A percentile compares a stretch with the other conserved stretches of the same genome.
Conservation (phyloP, 30 jellyfish, hydroid and myxozoan genomes). For the Aurelia sp. region DNA sequence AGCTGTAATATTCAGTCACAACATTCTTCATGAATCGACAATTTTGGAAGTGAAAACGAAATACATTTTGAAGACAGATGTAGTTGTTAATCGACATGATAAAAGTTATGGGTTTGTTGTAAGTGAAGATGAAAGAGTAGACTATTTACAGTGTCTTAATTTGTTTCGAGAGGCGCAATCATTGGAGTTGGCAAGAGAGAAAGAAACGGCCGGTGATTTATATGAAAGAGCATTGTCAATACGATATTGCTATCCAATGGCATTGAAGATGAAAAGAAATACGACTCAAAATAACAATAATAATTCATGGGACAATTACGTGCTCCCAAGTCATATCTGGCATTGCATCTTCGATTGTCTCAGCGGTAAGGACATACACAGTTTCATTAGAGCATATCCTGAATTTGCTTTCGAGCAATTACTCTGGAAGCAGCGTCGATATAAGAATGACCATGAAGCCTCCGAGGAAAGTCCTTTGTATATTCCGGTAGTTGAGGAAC, state of each 20-base stretch:
- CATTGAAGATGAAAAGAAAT: conserved; percentile 23
- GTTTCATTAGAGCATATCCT: conserved; percentile 36
- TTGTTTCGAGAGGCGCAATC: conserved; percentile 65
- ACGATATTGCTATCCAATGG: conserved; percentile 63
- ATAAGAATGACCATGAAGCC: background rate
- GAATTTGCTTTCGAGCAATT: background rate
- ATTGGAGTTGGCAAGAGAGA: conserved; percentile 30
- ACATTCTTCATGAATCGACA: conserved; percentile 59
- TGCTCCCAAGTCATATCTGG: conserved; percentile 54
- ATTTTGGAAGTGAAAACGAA: conserved; percentile 18
- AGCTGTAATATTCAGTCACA: conserved; percentile 65
- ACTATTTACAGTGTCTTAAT: conserved; percentile 36
- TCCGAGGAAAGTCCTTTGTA: background rate
- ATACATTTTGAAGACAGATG: conserved; percentile 49
- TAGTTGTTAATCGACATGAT: conserved; percentile 36
- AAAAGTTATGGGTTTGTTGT: conserved; percentile 60
- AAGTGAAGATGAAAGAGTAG: conserved; percentile 12
- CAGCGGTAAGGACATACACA: conserved; percentile 21
- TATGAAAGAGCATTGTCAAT: conserved; percentile 71
- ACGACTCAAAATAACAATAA: background rate
- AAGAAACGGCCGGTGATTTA: conserved; percentile 30
- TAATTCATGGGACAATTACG: background rate
- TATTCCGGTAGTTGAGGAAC: conserved; percentile 45
- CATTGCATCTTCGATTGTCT: conserved; percentile 30
- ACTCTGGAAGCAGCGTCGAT: conserved; percentile 26